Evolutionary conservation across 2,797 vertebrate species (phyloP).

Genomic region (Darevskia mixta): DNA sequence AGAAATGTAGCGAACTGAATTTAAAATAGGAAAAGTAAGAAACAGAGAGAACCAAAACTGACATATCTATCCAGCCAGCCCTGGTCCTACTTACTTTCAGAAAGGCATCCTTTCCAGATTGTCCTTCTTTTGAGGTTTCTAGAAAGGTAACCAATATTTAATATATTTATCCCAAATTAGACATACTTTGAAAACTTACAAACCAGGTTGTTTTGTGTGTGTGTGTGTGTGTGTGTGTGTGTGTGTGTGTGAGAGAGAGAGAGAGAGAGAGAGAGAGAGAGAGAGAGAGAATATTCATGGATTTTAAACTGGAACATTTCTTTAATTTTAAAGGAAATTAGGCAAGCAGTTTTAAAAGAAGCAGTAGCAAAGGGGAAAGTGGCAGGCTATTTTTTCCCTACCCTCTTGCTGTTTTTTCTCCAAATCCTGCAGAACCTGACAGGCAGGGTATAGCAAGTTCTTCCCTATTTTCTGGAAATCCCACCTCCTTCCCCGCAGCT

Average conservation of each 20-base stretch:
- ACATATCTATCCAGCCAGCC: too few species aligned
- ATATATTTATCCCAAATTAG: not conserved
- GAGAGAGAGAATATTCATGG: slow-evolving; percentile 51
- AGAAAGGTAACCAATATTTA: not conserved
- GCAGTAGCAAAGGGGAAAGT: slow-evolving; percentile 81
- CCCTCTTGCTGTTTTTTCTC: slow-evolving; percentile 63
- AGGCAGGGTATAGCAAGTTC: slow-evolving; percentile 69
- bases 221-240: slow-evolving; percentile 52
- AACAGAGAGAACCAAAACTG: too few species aligned
- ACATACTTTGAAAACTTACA: slow-evolving; percentile 14
- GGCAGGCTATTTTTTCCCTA: slow-evolving; percentile 71
- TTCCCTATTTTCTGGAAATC: slow-evolving; percentile 83
- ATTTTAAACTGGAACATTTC: slow-evolving; percentile 71
- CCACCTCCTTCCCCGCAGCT: slow-evolving; percentile 68
- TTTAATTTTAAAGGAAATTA: slow-evolving; percentile 83
- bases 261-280: too few species aligned
- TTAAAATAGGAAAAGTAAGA: too few species aligned
- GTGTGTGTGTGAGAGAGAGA: not conserved
- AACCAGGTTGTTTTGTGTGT: not conserved
- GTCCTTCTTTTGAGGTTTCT: not conserved
- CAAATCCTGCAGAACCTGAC: slow-evolving; percentile 77
- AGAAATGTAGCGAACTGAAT: too few species aligned
- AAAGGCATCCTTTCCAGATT: too few species aligned
- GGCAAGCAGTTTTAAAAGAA: slow-evolving; percentile 82
- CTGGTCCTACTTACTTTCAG: too few species aligned